Evolutionary conservation across 2,888 invertebrate species (phyloP), one percentile per base, ranked within the genome.

Genomic region (Andrena marginata): DNA sequence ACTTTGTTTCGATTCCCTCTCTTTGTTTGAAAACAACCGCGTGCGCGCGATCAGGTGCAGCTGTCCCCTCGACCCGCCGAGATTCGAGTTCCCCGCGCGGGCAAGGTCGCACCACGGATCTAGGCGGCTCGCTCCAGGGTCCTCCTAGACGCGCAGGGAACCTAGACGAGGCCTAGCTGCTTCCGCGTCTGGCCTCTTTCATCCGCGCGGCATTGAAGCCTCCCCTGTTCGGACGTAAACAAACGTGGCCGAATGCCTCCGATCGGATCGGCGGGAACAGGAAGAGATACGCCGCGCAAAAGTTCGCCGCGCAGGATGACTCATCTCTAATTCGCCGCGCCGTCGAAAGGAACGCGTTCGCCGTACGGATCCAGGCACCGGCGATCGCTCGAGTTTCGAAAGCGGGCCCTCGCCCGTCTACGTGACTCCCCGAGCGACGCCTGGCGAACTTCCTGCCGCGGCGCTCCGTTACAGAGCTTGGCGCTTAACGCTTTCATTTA

Each of bases 21-120:
- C 92, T 93, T 92, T 93, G 93, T 93, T 93, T 93, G 91, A 93
- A 92, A 93, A 93, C 92, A 93, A 87, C 84, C 69, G 85, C 72
- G 48, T 60, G 74, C 65, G 26, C 35, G 42, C 71, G 42, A 20
- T 31, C 74, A 78, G 72, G 74, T 72, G 76, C 29, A 63, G 33
- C 42, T n/a, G n/a, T n/a, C 29, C 42, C 78, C 62, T 75, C 80
- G 80, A 86, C 74, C 86, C 85, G 86, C 88, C 87, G 82, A 89
- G 85, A 83, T 78, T 65, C 63, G 69, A 10, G 60, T 29, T 65
- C 49, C 76, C 80, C 70, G 65, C 69, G 63, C 48, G 69, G 33
- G 33, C 81, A 83, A 86, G 77, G 81, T 63, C 63, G 26, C 31
- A n/a, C 8, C n/a, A 6, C 42, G 51, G 26, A 1, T 29, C 33